Base-by-base conservation (phyloP, 2,797 vertebrate species). In the Tokudaia muenninki region DNA sequence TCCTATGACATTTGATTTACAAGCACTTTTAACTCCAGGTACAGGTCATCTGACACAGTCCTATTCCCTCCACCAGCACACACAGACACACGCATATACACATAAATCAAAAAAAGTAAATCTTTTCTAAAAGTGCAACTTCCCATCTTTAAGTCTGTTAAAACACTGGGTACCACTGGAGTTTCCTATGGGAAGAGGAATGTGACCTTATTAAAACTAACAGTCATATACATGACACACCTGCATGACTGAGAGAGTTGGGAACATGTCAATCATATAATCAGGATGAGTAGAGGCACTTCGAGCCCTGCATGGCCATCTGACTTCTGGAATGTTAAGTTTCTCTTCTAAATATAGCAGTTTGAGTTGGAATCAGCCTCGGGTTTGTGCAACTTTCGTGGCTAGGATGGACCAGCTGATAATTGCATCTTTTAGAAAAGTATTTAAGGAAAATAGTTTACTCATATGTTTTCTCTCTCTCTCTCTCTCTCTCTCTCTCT, bases 201-300 rank as follows among this genome's bases (percentile, higher is more conserved):
- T 1, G 8, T 70, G 31, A 50, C 44, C 81, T 95, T 89, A 80
- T 83, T 50, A 75, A 79, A 94, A 86, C 1, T 29, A 26, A 91
- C 82, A 37, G 47, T 44, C 17, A 82, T 31, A 74, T 77, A 91
- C 67, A 77, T n/a, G 12, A 29, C 0, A 84, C 24, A 34, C 1
- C 1, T 1, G 19, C 24, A n/a, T 12, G n/a, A 57, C 8, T 21
- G 55, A 12, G 16, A 3, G 34, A 3, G 0, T 12, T 26, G 3
- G 0, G 29, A 41, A 13, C 2, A 34, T 59, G 3, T 47, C 61
- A 82, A 22, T 79, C 16, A 57, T 74, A 1, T 78, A 34, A 41
- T 22, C n/a, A 75, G 34, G 26, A 52, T 21, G 87, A n/a, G 22
- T 24, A 8, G 70, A 37, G 3, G 13, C 37, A 21, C 22, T 50